Base-by-base conservation (phyloP, 92 coral and sea anemone genomes). In the Umimayanthus kanabou region DNA sequence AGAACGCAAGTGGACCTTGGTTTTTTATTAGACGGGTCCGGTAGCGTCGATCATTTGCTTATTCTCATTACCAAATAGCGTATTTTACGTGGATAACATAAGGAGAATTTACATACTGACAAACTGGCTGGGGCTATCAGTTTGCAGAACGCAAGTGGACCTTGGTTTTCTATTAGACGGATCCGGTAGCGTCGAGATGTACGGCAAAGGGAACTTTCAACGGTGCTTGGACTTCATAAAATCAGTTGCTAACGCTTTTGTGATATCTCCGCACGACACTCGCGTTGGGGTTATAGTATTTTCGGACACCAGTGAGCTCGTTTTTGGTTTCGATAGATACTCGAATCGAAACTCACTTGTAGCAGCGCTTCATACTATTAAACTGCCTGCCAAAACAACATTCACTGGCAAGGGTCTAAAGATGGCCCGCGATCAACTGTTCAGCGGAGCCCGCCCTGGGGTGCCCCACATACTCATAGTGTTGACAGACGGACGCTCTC, bases 131-230 rank as follows among this genome's bases (percentile, higher is more conserved):
- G 37, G 37, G 37, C 37, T 94, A 92, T 85, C 11, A 47, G 50
- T 47, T 47, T 94, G 98, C 89, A 88, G 88, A 72, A 87, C 90
- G 30, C 89, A 89, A 66, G 88, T 92, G 33, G 98, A 94, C 57
- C 93, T 94, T 26, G 98, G 95, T 0, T 94, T 94, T 83, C 84
- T 92, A 1, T 92, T 94, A 30, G 97, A 94, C 37, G 97, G 94
- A 11, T 94, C 97, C 9, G 98, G 95, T 49, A 94, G 98, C 82
- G 89, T 94, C 30, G 98, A 92, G 81, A 92, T 94, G 95, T 94
- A 94, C 82, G 98, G 98, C 30, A 92, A 83, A 73, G 98, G 95
- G 71, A 94, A 90, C 75, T 92, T 92, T 73, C 88, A 89, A 72
- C 72, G 82, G 30, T 89, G 93, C 22, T 75, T 91, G 86, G 85